Evolutionary conservation across 37 sponge, comb jelly and placozoan genomes (phyloP).

Genomic region (Diacarnus erythraeanus): DNA sequence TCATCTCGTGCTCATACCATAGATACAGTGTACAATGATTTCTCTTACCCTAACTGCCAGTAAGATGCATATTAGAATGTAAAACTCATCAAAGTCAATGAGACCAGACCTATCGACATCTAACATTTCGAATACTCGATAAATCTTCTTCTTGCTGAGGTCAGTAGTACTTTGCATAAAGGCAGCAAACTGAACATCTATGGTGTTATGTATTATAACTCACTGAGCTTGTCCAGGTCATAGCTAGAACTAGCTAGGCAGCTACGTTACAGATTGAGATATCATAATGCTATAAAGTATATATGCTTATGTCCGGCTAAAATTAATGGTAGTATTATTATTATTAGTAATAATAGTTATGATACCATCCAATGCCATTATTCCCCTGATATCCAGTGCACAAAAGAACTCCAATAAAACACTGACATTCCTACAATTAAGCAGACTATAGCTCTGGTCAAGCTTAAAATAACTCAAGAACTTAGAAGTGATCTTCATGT

Average conservation of each 20-base stretch:
- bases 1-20: too few relatives aligned
- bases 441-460: constrained; percentile 78
- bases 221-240: too few relatives aligned
- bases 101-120: constrained; percentile 84
- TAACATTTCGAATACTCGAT: constrained; percentile 86
- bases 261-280: too few relatives aligned
- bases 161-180: constrained; percentile 87
- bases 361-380: constrained; percentile 84
- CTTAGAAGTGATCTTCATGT: constrained; percentile 9
- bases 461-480: constrained; percentile 71
- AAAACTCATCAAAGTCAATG: constrained; percentile 91
- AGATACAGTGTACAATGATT: neutral
- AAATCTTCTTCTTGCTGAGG: constrained; percentile 73
- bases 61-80: constrained; percentile 86
- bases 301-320: too few relatives aligned
- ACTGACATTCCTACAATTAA: constrained; percentile 66
- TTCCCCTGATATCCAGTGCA: constrained; percentile 75
- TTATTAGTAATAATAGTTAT: neutral
- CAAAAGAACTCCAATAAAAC: constrained; percentile 71
- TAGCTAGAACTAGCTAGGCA: too few relatives aligned
- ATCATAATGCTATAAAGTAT: too few relatives aligned
- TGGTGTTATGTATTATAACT: neutral
- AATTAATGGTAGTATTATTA: neutral
- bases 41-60: constrained; percentile 73
- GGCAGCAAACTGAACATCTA: constrained; percentile 84